Base-by-base conservation (phyloP, 2,113 vertebrate genomes). In the Marmota flaviventris region DNA sequence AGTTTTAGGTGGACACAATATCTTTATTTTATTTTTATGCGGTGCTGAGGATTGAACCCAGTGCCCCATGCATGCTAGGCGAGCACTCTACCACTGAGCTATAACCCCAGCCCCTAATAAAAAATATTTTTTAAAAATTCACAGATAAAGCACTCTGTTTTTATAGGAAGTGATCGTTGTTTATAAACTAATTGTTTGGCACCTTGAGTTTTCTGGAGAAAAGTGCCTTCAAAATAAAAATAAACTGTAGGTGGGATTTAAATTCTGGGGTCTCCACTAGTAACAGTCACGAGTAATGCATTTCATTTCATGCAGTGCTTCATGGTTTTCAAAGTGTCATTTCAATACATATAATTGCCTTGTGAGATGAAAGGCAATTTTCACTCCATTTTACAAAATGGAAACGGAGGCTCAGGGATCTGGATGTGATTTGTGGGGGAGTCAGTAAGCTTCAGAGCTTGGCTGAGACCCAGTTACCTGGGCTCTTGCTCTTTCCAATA, bases 131-230 rank as follows among this genome's bases (percentile, higher is more conserved):
- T 13, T 3, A 56, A 58, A 95, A 85, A 85, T 27, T 63, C 45
- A 48, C 81, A 85, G 58, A 39, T 85, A 45, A 76, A 39, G 16
- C 20, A 5, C 76, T 76, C 39, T 86, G 84, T 77, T 39, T 82
- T 94, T 61, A 53, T 90, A 81, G 79, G 82, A 95, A 78, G 24
- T 82, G 91, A 78, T 69, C 51, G 20, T 82, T 91, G 84, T 78
- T 89, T 78, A 53, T 42, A 93, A 94, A 87, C 69, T 94, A 95
- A 79, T 97, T 61, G 32, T 83, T 82, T 85, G 61, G 42, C 67
- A 81, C 32, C 63, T 91, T 97, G 37, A 89, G 69, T 42, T 84
- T 97, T 97, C 78, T 94, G 70, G 85, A 96, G 83, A 96, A 75
- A 90, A 34, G 5, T 86, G 76, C 27, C 89, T 73, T 96, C 39